Base-by-base conservation (phyloP, 1,140 invertebrate species). In the Microplitis demolitor region DNA sequence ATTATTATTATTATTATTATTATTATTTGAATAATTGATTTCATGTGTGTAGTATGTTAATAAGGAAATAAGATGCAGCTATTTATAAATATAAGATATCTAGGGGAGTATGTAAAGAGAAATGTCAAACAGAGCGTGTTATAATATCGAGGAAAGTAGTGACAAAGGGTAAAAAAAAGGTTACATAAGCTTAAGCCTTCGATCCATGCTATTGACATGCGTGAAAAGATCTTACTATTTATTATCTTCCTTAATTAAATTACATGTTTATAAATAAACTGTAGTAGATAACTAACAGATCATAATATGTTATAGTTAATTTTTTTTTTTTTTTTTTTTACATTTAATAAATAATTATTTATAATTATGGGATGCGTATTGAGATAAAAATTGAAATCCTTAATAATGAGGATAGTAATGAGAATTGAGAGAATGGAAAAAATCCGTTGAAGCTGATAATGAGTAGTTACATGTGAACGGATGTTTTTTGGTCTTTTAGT, bases 401-500 rank as follows among this genome's bases (percentile, higher is more conserved):
- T 2, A 24, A 24, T 24, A 24, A 24, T 24, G 24, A 24, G 2
- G 24, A 24, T 0, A 24, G 24, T 24, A 24, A 61, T 50, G 16
- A 61, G 39, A 69, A 72, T 56, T 34, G 64, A 16, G 45, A 53
- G 71, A 35, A 60, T n/a, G n/a, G 14, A 67, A 68, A 56, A 73
- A 63, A 69, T 66, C 45, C n/a, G 45, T 53, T 13, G 39, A 53
- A 69, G 33, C 45, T 61, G 60, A 61, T 61, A 9, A 34, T 61
- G 11, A 61, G 14, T 61, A 31, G 31, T 16, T 31, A n/a, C 61
- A 53, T 51, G 61, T 61, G 75, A 78, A 82, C 77, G 80, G 79
- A 84, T 81, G 80, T 82, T 85, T 84, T 84, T 80, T 82, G 76
- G 76, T 78, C 78, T 73, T 80, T 80, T 79, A 80, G 79, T 83